These are phyloP conservation scores for Nannobrachium achirus DNA, from an alignment of 2,113 vertebrate species.

Conservation along the genomic window DNA sequence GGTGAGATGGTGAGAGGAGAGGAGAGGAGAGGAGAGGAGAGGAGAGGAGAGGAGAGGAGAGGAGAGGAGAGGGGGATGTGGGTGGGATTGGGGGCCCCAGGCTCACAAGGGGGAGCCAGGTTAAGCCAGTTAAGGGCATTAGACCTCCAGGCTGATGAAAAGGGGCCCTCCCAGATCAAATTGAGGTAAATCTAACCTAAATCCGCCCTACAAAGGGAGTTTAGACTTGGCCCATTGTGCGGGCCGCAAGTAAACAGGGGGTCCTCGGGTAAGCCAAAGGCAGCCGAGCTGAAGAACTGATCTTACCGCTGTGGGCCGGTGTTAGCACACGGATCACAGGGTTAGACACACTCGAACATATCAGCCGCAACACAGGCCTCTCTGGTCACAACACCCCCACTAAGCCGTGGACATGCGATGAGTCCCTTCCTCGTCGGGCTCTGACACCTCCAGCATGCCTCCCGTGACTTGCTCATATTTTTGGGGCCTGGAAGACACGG, in stretches of 20 bases:
- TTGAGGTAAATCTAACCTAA: conserved; percentile 86
- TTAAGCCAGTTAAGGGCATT: conserved; percentile 87
- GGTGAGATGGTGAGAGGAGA: conserved; percentile 26
- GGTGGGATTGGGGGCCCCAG: conserved; percentile 49
- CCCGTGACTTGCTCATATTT: conserved; percentile 65
- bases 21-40: conserved; percentile 45
- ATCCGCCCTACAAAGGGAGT: conserved; percentile 86
- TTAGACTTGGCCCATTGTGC: conserved; percentile 82
- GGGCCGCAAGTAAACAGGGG: conserved; percentile 82
- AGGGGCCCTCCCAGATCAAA: conserved; percentile 83
- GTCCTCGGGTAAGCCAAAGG: conserved; percentile 78
- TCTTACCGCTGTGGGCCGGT: conserved; percentile 75
- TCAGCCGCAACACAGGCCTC: conserved; percentile 74
- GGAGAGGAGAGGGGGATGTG: conserved; percentile 60
- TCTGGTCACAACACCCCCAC: conserved; percentile 56
- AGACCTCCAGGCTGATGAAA: conserved; percentile 90
- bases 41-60: conserved; percentile 53
- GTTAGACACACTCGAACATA: conserved; percentile 76
- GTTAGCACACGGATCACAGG: conserved; percentile 77
- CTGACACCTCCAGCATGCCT: conserved; percentile 54
- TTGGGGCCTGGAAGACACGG: conserved; percentile 44
- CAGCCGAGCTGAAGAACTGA: conserved; percentile 64
- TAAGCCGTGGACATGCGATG: conserved; percentile 71
- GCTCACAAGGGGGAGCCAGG: conserved; percentile 79
- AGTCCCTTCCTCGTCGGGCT: conserved; percentile 56